These are phyloP conservation scores for Gallinago solitaria DNA, from an alignment of 2,797 vertebrate species.

Conservation along the genomic window DNA sequence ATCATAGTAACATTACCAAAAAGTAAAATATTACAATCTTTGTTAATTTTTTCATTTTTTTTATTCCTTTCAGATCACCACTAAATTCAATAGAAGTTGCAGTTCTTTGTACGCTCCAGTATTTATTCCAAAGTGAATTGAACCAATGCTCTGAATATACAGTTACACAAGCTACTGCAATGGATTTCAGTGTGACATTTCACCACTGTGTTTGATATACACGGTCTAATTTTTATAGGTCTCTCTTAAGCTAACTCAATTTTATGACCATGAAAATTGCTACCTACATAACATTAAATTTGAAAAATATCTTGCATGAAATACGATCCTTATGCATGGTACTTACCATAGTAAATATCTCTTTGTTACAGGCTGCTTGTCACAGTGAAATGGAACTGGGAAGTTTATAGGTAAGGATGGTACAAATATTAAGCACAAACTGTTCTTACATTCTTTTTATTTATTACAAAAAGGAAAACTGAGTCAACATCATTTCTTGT, in stretches of 20 bases:
- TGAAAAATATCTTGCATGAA: constrained; percentile 52
- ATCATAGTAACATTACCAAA: neutral
- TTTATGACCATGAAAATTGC: constrained; percentile 17
- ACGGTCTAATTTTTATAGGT: constrained; percentile 37
- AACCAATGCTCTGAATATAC: neutral
- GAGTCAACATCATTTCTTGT: neutral
- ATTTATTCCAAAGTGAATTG: constrained; percentile 12
- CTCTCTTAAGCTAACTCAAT: constrained; percentile 45
- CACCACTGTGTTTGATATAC: constrained; percentile 15
- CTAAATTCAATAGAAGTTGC: neutral
- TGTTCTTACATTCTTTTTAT: neutral
- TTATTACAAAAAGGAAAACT: neutral
- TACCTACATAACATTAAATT: constrained; percentile 39
- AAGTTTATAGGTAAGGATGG: constrained; percentile 3
- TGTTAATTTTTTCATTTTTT: neutral
- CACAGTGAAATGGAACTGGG: neutral
- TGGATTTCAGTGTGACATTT: constrained; percentile 35
- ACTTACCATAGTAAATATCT: constrained; percentile 26
- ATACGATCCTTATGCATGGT: neutral
- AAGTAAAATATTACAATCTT: neutral
- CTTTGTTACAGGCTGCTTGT: constrained; percentile 30
- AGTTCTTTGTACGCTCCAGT: neutral
- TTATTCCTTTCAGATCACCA: neutral
- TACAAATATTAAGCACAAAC: neutral
- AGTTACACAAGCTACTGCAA: neutral